Conservation (phyloP, 2,113 vertebrate species). For the Corydoras maculifer region DNA sequence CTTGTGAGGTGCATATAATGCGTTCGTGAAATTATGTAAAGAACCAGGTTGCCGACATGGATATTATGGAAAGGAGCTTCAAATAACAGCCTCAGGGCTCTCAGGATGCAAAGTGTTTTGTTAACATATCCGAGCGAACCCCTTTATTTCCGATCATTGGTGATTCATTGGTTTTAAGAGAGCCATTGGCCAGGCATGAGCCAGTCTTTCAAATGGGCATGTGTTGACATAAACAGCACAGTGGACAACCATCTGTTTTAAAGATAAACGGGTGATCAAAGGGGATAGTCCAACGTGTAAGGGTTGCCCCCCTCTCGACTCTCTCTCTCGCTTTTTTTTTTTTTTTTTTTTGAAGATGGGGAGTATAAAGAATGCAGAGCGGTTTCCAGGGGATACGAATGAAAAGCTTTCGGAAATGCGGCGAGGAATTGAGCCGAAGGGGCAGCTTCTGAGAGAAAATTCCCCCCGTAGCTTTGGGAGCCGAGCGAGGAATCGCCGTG, state of each 20-base stretch:
- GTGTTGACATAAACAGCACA: conserved; percentile 59
- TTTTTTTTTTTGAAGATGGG: conserved; percentile 51
- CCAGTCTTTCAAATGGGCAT: conserved; percentile 51
- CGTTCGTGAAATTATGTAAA: conserved; percentile 50
- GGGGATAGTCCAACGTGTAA: conserved; percentile 67
- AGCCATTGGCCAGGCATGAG: conserved; percentile 46
- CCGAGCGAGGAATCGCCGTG: conserved; percentile 67
- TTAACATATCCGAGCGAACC: conserved; percentile 40
- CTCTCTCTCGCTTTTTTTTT: conserved; percentile 3
- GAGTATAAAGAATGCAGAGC: conserved; percentile 70
- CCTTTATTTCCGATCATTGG: conserved; percentile 56
- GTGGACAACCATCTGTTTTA: conserved; percentile 68
- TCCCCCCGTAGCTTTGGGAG: conserved; percentile 64
- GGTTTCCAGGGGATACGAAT: conserved; percentile 79
- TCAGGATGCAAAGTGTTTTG: conserved; percentile 48
- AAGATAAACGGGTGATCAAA: conserved; percentile 73
- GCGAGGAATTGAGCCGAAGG: conserved; percentile 65
- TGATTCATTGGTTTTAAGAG: conserved; percentile 55
- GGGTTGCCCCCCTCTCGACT: conserved; percentile 30
- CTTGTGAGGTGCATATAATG: conserved; percentile 45
- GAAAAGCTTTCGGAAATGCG: conserved; percentile 76
- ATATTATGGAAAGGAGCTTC: conserved; percentile 49
- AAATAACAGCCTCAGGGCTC: conserved; percentile 32
- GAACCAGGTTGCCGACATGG: conserved; percentile 52
- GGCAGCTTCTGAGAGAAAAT: conserved; percentile 68